Evolutionary conservation across 2,888 invertebrate genomes (phyloP).

Genomic region (Zhengitettix transpicula): DNA sequence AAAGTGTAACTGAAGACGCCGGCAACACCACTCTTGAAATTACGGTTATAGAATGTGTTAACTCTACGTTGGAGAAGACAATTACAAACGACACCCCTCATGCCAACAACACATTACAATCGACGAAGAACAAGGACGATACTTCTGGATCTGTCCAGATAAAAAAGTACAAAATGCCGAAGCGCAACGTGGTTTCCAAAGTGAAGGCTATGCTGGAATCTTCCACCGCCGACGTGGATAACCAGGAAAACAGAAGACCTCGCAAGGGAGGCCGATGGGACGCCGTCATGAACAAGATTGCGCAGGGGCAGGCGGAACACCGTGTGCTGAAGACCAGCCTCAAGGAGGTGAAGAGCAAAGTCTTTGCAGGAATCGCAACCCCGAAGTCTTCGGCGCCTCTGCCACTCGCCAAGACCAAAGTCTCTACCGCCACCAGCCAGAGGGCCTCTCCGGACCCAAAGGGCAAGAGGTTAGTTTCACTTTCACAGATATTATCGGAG

Average conservation of each 20-base stretch:
- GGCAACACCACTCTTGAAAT: background rate
- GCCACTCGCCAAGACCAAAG: background rate
- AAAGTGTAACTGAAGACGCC: background rate
- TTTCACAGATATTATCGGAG: no score
- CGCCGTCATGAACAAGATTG: constrained; percentile 68
- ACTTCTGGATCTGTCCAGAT: constrained; percentile 19
- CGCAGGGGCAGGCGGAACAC: constrained; percentile 50
- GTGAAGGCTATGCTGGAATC: constrained; percentile 52
- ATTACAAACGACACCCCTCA: background rate
- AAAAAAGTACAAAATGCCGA: constrained; percentile 63
- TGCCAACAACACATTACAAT: background rate
- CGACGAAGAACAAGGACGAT: background rate
- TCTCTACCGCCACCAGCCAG: background rate
- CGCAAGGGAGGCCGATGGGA: constrained; percentile 55
- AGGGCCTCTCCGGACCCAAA: no score
- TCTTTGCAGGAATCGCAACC: constrained; percentile 27
- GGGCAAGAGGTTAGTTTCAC: constrained; percentile 1
- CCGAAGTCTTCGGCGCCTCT: background rate
- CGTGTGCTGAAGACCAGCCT: constrained; percentile 48
- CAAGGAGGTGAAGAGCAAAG: constrained; percentile 79
- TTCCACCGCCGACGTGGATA: constrained; percentile 28
- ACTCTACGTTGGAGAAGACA: background rate
- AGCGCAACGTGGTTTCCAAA: constrained; percentile 59
- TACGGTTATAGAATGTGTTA: background rate
- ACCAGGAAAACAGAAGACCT: constrained; percentile 27